Evolutionary conservation across 2,888 invertebrate genomes (phyloP).

Genomic region (Eupeodes luniger): DNA sequence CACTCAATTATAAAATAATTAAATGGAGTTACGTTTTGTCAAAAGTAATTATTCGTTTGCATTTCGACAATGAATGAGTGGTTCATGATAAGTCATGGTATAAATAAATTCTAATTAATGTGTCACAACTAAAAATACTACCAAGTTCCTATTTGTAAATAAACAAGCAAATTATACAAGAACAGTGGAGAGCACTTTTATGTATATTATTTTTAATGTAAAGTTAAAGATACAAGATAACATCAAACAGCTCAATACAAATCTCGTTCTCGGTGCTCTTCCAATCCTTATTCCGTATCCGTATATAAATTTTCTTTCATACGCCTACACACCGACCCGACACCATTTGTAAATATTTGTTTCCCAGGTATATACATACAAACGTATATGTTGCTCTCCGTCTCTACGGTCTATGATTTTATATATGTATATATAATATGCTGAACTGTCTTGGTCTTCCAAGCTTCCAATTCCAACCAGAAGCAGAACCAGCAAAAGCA

Average conservation of each 20-base stretch:
- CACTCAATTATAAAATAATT: conserved; percentile 59
- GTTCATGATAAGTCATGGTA: conserved; percentile 56
- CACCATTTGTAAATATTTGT: conserved; percentile 65
- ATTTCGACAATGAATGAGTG: conserved; percentile 58
- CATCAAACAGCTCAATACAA: conserved; percentile 34
- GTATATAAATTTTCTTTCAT: conserved; percentile 7
- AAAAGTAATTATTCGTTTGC: conserved; percentile 41
- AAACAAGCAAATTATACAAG: conserved; percentile 61
- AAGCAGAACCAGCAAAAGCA: too few species aligned
- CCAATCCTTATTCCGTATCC: conserved; percentile 46
- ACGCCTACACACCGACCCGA: conserved; percentile 72
- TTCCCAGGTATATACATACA: conserved; percentile 2
- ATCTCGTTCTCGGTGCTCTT: conserved; percentile 29
- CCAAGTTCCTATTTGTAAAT: conserved; percentile 5
- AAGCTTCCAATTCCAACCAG: not conserved
- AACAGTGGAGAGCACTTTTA: conserved; percentile 66
- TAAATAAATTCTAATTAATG: conserved; percentile 47
- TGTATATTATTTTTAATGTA: conserved; percentile 57
- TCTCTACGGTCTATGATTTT: too few species aligned
- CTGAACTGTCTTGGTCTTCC: not conserved
- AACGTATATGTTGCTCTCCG: conserved; percentile 1
- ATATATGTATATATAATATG: not conserved
- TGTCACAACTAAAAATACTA: conserved; percentile 38
- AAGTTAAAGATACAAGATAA: conserved; percentile 46
- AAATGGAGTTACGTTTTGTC: conserved; percentile 50